Evolutionary conservation across 2,888 invertebrate genomes (phyloP), one percentile per base, ranked within the genome.

Genomic region (Lasioglossum morio): DNA sequence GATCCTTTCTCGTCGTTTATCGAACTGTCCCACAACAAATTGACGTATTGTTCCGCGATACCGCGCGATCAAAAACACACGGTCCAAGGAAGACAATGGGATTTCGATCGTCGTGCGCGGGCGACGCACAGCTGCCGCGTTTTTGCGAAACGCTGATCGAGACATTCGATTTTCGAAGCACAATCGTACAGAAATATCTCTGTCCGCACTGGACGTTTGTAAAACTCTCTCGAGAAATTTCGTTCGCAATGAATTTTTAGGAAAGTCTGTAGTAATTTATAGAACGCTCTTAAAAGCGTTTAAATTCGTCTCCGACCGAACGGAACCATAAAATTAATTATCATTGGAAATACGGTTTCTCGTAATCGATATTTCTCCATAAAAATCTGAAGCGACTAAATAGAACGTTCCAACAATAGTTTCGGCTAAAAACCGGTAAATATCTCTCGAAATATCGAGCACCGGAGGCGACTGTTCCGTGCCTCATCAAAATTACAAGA

Each of bases 1-100:
- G 78, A 57, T n/a, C 53, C 72, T 78, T 84, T 79, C 73, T 81
- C 75, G 75, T 72, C 75, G 78, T 79, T 81, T 73, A 72, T 86
- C 78, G 46, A 81, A 84, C 77, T 81, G 80, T 75, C 84, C 63
- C 30, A 60, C 73, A 16, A 30, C 75, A 78, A 84, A 37, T 75
- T 69, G 78, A 73, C 66, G n/a, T 60, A 72, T 19, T 48, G 37
- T 78, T 72, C 40, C 72, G 48, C 23, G 19, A 34, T 70, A 70
- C 40, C 5, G 70, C 4, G 37, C 37, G 40, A 40, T 40, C 70
- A 27, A 70, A 70, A 70, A 5, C 70, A 5, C 23, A n/a, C n/a
- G 70, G 70, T 4, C 66, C n/a, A 57, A 0, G n/a, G 57, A n/a
- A 57, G n/a, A 57, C 57, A 57, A 57, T 57, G n/a, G 57, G n/a